A percentile compares a stretch with the other conserved stretches of the same genome.
These are phyloP conservation scores for Acanthopagrus latus DNA, from an alignment of 2,797 vertebrate species.

Conservation along the genomic window DNA sequence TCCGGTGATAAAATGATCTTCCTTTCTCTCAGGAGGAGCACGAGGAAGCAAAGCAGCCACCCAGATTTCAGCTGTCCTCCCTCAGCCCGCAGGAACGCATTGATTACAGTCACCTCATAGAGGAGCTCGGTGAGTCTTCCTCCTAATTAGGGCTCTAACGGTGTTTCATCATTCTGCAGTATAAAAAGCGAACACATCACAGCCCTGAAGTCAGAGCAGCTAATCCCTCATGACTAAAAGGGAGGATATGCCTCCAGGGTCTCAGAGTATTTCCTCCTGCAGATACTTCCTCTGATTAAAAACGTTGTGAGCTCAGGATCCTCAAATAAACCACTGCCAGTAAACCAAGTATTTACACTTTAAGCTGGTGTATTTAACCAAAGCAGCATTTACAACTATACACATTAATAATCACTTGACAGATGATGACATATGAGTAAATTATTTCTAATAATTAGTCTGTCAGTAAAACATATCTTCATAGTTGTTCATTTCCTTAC, in stretches of 20 bases:
- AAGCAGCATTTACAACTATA: neutral
- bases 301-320: neutral
- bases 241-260: conserved; percentile 31
- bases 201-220: conserved; percentile 26
- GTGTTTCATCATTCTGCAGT: conserved; percentile 44
- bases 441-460: neutral
- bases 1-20: conserved; percentile 4
- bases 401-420: neutral
- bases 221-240: conserved; percentile 30
- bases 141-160: conserved; percentile 34
- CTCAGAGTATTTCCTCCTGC: conserved; percentile 35
- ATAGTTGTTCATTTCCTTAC: neutral
- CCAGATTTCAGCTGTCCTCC: conserved; percentile 95
- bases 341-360: neutral
- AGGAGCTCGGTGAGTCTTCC: conserved; percentile 91
- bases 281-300: conserved; percentile 25
- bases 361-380: neutral
- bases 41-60: conserved; percentile 79
- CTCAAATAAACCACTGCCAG: neutral
- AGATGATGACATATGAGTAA: neutral
- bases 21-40: conserved; percentile 73
- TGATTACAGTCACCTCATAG: conserved; percentile 96
- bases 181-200: conserved; percentile 15
- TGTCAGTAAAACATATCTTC: neutral
- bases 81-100: conserved; percentile 97